phyloP scores from a whole-genome alignment of 2,888 invertebrate genomes.

The Torymus aiolomorphi region DNA sequence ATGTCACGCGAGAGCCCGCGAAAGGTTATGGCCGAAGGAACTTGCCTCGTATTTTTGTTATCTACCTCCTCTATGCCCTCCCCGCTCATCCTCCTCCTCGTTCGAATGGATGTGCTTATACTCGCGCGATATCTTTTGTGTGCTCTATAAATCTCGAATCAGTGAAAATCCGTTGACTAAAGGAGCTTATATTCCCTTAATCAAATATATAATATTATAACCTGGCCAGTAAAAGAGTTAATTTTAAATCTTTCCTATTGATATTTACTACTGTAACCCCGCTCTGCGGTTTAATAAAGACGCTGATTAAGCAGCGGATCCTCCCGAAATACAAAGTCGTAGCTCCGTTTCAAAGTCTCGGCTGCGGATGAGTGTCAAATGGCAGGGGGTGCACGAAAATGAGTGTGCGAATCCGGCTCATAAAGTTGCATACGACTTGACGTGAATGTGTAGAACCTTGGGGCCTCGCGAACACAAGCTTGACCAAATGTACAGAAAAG shows the following conservation, averaged over 20 bases:
- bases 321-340: conserved; percentile 47
- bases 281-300: conserved; percentile 44
- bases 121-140: conserved; percentile 30
- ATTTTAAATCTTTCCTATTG: no score
- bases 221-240: no score
- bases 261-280: conserved; percentile 14
- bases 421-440: no score
- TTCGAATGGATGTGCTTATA: conserved; percentile 3
- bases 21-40: conserved; percentile 71
- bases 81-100: neutral
- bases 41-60: conserved; percentile 74
- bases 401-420: neutral
- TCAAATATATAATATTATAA: neutral
- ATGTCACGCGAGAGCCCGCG: conserved; percentile 69
- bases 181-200: neutral
- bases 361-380: conserved; percentile 59
- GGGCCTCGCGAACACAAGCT: neutral
- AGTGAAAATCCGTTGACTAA: no score
- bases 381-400: neutral
- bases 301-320: conserved; percentile 35
- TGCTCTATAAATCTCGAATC: neutral
- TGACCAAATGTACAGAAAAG: neutral
- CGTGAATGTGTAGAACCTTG: no score
- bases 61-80: conserved; percentile 24
- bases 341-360: conserved; percentile 58